Percentiles rank a stretch among this genome's conserved stretches.
Evolutionary conservation across 2,888 invertebrate species (phyloP).

Genomic region (Atrina japonica): DNA sequence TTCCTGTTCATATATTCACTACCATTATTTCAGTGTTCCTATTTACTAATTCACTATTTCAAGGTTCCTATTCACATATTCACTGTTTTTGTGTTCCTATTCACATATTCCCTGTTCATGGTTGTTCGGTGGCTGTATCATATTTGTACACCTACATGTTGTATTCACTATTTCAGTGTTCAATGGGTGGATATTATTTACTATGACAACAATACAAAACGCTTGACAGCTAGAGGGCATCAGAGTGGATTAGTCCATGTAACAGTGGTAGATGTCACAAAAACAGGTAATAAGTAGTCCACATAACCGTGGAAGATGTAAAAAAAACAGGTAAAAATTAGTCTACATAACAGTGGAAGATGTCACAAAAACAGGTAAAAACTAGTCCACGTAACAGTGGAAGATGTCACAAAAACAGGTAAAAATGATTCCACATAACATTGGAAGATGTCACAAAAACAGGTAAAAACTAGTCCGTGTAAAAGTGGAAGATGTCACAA

Average conservation of each 20-base stretch:
- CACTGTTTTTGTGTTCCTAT: background rate
- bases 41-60: too few species aligned
- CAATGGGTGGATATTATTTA: constrained; percentile 75
- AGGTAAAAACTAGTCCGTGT: constrained; percentile 46
- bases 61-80: background rate
- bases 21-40: too few species aligned
- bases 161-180: constrained; percentile 69
- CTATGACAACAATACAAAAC: constrained; percentile 78
- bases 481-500: background rate
- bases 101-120: too few species aligned
- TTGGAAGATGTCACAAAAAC: constrained; percentile 82
- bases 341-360: constrained; percentile 83
- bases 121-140: too few species aligned
- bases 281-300: constrained; percentile 69
- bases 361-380: constrained; percentile 79
- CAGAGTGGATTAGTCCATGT: constrained; percentile 85
- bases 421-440: constrained; percentile 83
- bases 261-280: constrained; percentile 82
- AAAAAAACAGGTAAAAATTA: constrained; percentile 61
- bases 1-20: too few species aligned
- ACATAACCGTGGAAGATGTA: background rate
- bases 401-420: background rate
- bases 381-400: background rate
- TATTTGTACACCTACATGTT: too few species aligned
- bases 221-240: constrained; percentile 84